A percentile compares a stretch with the other conserved stretches of the same genome.
Conservation (phyloP, 2,797 vertebrate species). For the Sebastes matsubarae region DNA sequence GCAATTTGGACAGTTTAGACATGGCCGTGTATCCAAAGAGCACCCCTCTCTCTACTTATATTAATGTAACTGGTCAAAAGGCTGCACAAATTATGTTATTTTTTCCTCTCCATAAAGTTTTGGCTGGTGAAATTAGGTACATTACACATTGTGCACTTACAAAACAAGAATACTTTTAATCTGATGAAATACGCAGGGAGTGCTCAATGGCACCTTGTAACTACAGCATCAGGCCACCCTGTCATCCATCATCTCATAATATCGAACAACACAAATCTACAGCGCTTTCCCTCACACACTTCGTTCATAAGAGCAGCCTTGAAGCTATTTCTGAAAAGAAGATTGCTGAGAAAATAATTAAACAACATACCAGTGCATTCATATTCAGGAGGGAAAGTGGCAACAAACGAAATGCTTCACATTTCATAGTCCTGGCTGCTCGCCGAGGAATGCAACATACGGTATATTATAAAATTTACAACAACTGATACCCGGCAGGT, state of each 20-base stretch:
- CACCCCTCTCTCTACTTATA: neutral
- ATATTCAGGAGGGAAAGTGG: neutral
- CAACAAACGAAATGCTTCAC: conserved; percentile 38
- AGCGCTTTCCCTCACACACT: neutral
- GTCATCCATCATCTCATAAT: neutral
- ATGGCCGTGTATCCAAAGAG: neutral
- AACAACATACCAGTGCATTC: neutral
- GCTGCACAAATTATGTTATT: neutral
- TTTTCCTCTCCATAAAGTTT: neutral
- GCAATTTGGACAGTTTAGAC: neutral
- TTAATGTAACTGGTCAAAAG: neutral
- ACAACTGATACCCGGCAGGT: neutral
- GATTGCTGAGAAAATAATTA: neutral
- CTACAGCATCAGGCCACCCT: neutral
- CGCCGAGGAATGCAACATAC: neutral
- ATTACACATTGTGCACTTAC: neutral
- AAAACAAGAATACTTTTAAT: neutral
- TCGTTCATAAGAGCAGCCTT: neutral
- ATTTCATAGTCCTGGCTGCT: conserved; percentile 40
- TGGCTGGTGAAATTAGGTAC: neutral
- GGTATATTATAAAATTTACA: conserved; percentile 13
- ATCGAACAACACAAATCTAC: neutral
- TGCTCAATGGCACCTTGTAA: neutral
- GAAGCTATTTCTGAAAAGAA: neutral
- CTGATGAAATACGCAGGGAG: neutral